Conservation (phyloP, 2,888 invertebrate genomes). For the Notocelia uddmanniana region DNA sequence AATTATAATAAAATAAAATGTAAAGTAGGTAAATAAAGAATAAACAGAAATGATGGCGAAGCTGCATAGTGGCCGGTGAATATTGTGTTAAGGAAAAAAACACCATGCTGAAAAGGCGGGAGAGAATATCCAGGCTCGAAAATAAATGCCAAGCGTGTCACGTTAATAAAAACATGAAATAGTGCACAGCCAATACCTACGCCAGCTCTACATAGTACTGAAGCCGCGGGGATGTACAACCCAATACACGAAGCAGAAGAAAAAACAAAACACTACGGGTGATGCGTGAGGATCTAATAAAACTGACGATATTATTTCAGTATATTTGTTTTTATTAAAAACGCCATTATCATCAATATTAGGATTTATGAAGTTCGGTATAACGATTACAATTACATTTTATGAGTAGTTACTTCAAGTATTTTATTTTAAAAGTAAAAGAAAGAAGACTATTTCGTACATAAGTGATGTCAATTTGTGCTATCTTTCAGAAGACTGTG, state of each 20-base stretch:
- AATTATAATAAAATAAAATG: slow-evolving; percentile 62
- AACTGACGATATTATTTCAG: slow-evolving; percentile 77
- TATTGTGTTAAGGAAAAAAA: slow-evolving; percentile 65
- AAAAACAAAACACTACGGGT: slow-evolving; percentile 51
- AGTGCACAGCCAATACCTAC: slow-evolving; percentile 26
- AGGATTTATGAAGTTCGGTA: slow-evolving; percentile 86
- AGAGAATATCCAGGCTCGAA: slow-evolving; percentile 58
- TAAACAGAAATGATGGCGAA: slow-evolving; percentile 81
- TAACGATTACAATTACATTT: slow-evolving; percentile 84
- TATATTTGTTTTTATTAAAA: slow-evolving; percentile 86
- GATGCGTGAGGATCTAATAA: slow-evolving; percentile 65
- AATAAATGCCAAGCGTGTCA: slow-evolving; percentile 64
- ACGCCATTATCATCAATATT: slow-evolving; percentile 86
- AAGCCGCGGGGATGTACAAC: slow-evolving; percentile 26
- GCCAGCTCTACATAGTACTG: slow-evolving; percentile 16
- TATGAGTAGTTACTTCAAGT: slow-evolving; percentile 84
- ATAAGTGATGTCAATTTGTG: slow-evolving; percentile 56
- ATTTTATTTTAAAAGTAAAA: slow-evolving; percentile 78
- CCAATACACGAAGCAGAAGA: slow-evolving; percentile 51
- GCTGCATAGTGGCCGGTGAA: slow-evolving; percentile 80
- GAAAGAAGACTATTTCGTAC: slow-evolving; percentile 72
- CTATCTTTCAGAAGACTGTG: slow-evolving; percentile 53
- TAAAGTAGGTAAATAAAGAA: slow-evolving; percentile 65
- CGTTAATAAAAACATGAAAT: slow-evolving; percentile 52
- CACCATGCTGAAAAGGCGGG: slow-evolving; percentile 74